Evolutionary conservation across 1,140 invertebrate species (phyloP).

Genomic region (Camponotus pennsylvanicus): DNA sequence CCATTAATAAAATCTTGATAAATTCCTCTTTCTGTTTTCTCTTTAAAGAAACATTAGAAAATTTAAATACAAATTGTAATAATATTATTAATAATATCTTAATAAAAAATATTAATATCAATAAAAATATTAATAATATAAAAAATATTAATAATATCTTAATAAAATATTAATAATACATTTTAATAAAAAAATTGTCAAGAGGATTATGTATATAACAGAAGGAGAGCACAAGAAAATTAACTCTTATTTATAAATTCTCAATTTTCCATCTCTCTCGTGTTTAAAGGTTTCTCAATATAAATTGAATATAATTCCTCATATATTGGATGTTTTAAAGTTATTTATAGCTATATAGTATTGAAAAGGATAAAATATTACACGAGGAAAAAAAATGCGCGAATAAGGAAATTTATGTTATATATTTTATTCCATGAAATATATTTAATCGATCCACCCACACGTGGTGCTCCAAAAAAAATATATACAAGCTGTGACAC

Average conservation of each 20-base stretch:
- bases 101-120: too few species aligned
- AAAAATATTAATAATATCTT: too few species aligned
- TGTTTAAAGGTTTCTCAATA: not conserved
- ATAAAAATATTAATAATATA: too few species aligned
- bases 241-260: not conserved
- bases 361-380: not conserved
- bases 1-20: not conserved
- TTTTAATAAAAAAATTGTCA: not conserved
- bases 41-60: not conserved
- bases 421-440: not conserved
- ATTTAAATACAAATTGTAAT: not conserved
- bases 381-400: not conserved
- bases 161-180: not conserved
- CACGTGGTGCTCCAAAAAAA: not conserved
- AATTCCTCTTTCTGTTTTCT: not conserved
- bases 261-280: not conserved
- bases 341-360: not conserved
- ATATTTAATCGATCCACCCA: not conserved
- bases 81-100: too few species aligned
- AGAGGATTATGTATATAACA: not conserved
- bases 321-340: not conserved
- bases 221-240: not conserved
- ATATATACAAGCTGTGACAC: not conserved
- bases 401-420: not conserved
- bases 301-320: not conserved